Base-by-base conservation (phyloP, 2,797 vertebrate genomes). In the Thaleichthys pacificus region DNA sequence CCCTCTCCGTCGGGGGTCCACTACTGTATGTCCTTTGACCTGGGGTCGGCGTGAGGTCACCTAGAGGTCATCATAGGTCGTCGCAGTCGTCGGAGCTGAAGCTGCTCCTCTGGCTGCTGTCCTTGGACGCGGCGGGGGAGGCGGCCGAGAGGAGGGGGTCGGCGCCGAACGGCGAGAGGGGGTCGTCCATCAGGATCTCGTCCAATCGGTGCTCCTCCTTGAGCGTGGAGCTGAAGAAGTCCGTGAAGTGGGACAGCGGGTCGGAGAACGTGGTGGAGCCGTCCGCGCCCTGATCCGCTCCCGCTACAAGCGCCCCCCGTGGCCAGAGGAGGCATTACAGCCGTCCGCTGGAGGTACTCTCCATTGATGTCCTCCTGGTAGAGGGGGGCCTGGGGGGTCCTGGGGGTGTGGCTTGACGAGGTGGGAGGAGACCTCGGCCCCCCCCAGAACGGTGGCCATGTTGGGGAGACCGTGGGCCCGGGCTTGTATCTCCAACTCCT, bases 401-500 rank as follows among this genome's bases (percentile, higher is more conserved):
- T 93, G 93, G 3, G 79, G 76, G 51, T 93, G 94, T 26, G 92
- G 96, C 84, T 96, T 97, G 77, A 94, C 89, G 85, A 95, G 88
- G n/a, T 95, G 94, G 21, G 94, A 89, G 70, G 94, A 92, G 38
- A 96, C 84, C 72, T 98, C 96, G 0, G 88, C 89, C 0, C 93
- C 82, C 14, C 92, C 93, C 77, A 95, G 77, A 0, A 95, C 87
- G 73, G 95, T 85, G 1, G 88, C 75, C 90, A 96, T 90, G 83
- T 88, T 90, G 56, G 96, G 95, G 67, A 99, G 92, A 66, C 97
- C 96, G 0, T 99, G 97, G 32, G 96, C 95, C 72, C 94, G 93
- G 1, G 97, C 97, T 83, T 99, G 98, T 80, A 98, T 97, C 92
- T 99, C 98, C 77, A 99, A 91, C 84, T 99, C 98, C 97, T 99